Percentiles rank a stretch among this genome's conserved stretches.
Evolutionary conservation across 1,140 invertebrate species (phyloP).

Genomic region (Schlechtendalia chinensis): DNA sequence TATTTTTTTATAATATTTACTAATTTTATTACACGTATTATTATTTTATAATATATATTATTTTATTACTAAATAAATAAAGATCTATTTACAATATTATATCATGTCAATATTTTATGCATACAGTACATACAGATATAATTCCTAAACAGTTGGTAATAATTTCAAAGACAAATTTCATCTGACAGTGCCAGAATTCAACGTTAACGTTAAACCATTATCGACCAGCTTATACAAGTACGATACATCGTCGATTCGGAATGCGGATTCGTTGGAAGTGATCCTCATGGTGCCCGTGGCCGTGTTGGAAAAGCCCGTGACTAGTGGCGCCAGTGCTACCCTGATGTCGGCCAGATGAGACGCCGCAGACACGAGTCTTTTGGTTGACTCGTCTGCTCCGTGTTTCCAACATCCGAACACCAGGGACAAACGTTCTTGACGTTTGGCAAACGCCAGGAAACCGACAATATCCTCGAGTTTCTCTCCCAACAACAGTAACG

Average conservation of each 20-base stretch:
- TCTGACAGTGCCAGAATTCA: background rate
- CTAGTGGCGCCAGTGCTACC: constrained; percentile 12
- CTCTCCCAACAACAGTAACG: background rate
- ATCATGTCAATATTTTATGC: background rate
- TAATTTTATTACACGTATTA: too few relatives aligned
- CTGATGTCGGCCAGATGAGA: background rate
- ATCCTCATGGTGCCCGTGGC: constrained; percentile 36
- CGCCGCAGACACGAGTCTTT: background rate
- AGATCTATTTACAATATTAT: constrained; percentile 8
- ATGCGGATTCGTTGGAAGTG: background rate
- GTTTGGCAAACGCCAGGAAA: background rate
- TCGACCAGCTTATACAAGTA: constrained; percentile 17
- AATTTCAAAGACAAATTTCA: background rate
- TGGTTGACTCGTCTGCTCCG: background rate
- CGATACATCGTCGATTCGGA: background rate
- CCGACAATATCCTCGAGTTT: background rate
- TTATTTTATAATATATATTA: background rate
- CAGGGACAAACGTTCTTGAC: background rate
- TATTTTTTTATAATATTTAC: too few relatives aligned
- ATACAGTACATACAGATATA: background rate
- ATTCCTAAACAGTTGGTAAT: background rate
- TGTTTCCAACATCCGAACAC: constrained; percentile 24
- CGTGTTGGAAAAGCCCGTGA: constrained; percentile 19
- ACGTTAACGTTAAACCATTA: background rate
- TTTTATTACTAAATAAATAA: background rate